Percentiles rank a stretch among this genome's conserved stretches.
Conservation (phyloP, 1,140 invertebrate species). For the Aphelenchoides besseyi region DNA sequence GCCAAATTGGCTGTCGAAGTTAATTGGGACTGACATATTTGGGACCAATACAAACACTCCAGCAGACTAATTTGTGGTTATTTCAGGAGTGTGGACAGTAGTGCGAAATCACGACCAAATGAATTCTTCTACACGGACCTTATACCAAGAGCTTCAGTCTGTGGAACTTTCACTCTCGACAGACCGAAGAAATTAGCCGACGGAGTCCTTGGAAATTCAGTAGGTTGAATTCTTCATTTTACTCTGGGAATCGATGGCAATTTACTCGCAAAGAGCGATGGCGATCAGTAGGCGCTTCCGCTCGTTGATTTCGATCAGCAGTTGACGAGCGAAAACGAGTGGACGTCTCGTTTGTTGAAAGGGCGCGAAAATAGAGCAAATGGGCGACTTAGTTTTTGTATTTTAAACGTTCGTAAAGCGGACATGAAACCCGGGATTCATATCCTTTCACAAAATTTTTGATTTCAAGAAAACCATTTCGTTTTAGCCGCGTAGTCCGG, state of each 20-base stretch:
- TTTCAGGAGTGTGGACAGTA: slow-evolving; percentile 12
- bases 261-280: too few relatives aligned
- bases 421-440: too few relatives aligned
- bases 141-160: neutral
- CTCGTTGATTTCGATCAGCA: slow-evolving; percentile 29
- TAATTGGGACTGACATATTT: neutral
- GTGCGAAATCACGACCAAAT: neutral
- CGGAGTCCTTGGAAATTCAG: neutral
- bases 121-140: neutral
- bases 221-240: too few relatives aligned
- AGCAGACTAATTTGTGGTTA: neutral
- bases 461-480: neutral
- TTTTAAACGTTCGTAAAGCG: too few relatives aligned
- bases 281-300: slow-evolving; percentile 12
- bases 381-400: too few relatives aligned
- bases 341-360: neutral
- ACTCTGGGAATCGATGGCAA: neutral
- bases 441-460: too few relatives aligned
- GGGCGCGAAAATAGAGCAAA: neutral
- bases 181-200: neutral
- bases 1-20: neutral
- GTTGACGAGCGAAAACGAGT: too few relatives aligned
- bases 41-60: neutral
- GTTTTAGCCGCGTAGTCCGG: slow-evolving; percentile 2
- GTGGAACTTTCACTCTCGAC: neutral